phyloP scores from a whole-genome alignment of 2,113 vertebrate species.

The Dicrurus megarhynchus region DNA sequence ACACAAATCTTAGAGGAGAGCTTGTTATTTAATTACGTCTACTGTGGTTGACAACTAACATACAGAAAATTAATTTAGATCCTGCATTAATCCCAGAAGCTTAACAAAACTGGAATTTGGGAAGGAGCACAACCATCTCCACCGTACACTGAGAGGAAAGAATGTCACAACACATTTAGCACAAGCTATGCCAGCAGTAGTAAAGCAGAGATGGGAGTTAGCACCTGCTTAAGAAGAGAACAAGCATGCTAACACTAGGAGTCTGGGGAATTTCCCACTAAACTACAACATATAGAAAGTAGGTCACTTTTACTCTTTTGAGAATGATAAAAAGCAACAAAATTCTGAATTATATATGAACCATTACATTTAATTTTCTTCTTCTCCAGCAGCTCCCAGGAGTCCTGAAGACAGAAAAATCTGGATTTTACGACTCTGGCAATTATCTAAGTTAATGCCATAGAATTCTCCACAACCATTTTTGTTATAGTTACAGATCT shows the following conservation, averaged over 20 bases:
- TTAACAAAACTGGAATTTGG: slow-evolving; percentile 24
- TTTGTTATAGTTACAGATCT: background rate
- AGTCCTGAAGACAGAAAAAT: slow-evolving; percentile 33
- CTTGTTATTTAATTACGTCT: background rate
- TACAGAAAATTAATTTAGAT: slow-evolving; percentile 37
- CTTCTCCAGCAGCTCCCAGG: slow-evolving; percentile 32
- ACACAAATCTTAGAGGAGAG: background rate
- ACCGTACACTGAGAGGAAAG: background rate
- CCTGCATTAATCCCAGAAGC: slow-evolving; percentile 30
- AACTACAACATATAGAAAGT: slow-evolving; percentile 47
- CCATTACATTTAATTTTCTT: slow-evolving; percentile 40
- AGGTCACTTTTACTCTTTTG: slow-evolving; percentile 56
- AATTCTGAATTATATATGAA: slow-evolving; percentile 57
- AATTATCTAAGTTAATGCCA: slow-evolving; percentile 18
- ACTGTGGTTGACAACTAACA: background rate
- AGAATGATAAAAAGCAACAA: slow-evolving; percentile 42
- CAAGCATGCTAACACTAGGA: slow-evolving; percentile 14
- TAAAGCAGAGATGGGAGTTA: slow-evolving; percentile 61
- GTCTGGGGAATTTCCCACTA: slow-evolving; percentile 30
- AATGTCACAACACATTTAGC: slow-evolving; percentile 53
- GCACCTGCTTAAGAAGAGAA: slow-evolving; percentile 56
- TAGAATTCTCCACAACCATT: background rate
- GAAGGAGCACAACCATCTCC: background rate
- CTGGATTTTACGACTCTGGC: slow-evolving; percentile 49
- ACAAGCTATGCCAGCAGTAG: slow-evolving; percentile 32